Base-by-base conservation (phyloP, 1,140 invertebrate genomes). In the Ganaspis sp. region DNA sequence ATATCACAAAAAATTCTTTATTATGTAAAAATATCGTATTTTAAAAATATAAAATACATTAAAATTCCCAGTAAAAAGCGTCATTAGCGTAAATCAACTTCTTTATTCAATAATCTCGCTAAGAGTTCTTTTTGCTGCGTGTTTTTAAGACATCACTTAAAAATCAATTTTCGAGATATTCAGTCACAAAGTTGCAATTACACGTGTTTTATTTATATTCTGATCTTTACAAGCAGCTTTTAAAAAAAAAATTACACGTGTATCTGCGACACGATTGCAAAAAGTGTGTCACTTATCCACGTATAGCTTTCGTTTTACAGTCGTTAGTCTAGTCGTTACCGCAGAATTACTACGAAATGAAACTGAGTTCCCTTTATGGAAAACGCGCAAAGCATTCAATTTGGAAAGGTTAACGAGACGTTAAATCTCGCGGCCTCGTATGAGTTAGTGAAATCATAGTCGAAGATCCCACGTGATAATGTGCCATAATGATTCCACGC, bases 391-490 rank as follows among this genome's bases (percentile, higher is more conserved):
- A 84, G 82, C 79, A 77, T 80, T 84, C 77, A 82, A 76, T 80
- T 79, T 76, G 75, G 77, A 84, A 82, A 84, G 82, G 82, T 84
- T 84, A 84, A 84, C 82, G 81, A 80, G 80, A 80, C 81, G 80
- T 79, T 80, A 81, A 80, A 70, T 73, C 80, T 58, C 75, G 78
- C 77, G 80, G 58, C 58, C 23, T 21, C 58, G n/a, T n/a, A 64
- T 64, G 21, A 64, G 80, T 80, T 80, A 49, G 15, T 6, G 23
- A 21, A 64, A 64, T 64, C 58, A 11, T 29, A 29, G 23, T 8
- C 6, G 58, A 34, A 29, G 58, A 64, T 34, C 58, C 9, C 58
- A 64, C 23, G 58, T 29, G 58, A 64, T 64, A 64, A 64, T 29
- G 58, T 26, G 58, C 12, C 58, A 17, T 64, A 64, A 64, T 64